A percentile compares a stretch with the other conserved stretches of the same genome.
These are phyloP conservation scores for Drosophila gunungcola DNA, from an alignment of 1,140 invertebrate species.

Conservation along the genomic window DNA sequence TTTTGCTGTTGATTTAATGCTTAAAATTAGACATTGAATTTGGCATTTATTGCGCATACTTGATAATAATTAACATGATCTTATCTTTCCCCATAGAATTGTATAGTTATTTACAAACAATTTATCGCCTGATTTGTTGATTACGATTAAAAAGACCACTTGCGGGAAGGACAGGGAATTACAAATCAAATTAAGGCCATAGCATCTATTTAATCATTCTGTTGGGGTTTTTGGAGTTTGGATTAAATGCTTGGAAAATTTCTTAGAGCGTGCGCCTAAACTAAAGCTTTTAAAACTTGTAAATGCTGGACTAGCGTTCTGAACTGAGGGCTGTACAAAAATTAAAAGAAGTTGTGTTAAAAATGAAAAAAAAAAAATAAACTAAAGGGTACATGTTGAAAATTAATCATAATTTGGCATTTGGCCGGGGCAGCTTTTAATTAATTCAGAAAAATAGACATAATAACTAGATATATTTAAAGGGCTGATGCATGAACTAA, in stretches of 20 bases:
- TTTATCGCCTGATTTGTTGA: slow-evolving; percentile 37
- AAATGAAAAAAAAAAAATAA: slow-evolving; percentile 23
- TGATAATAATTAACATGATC: slow-evolving; percentile 61
- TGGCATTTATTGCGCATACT: slow-evolving; percentile 79
- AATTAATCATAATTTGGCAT: slow-evolving; percentile 50
- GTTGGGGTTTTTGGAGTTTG: slow-evolving; percentile 10
- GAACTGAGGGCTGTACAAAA: slow-evolving; percentile 24
- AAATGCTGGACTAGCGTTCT: slow-evolving; percentile 52
- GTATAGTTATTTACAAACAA: slow-evolving; percentile 66
- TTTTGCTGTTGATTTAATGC: slow-evolving; percentile 63
- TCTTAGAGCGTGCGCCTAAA: slow-evolving; percentile 23
- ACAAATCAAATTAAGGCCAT: slow-evolving; percentile 21
- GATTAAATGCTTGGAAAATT: slow-evolving; percentile 38
- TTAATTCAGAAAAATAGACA: slow-evolving; percentile 32
- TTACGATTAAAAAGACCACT: slow-evolving; percentile 54
- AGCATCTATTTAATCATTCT: slow-evolving; percentile 1
- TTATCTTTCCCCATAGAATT: slow-evolving; percentile 47
- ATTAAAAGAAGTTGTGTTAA: background rate
- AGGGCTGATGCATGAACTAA: slow-evolving; percentile 40
- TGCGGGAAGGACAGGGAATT: slow-evolving; percentile 25
- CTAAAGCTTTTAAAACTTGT: slow-evolving; percentile 41
- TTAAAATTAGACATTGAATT: slow-evolving; percentile 80
- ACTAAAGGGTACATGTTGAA: slow-evolving; percentile 22
- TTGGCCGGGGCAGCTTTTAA: slow-evolving; percentile 60
- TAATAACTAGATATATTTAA: slow-evolving; percentile 24